phyloP scores from a whole-genome alignment of 2,797 vertebrate genomes.

The Sparus aurata region DNA sequence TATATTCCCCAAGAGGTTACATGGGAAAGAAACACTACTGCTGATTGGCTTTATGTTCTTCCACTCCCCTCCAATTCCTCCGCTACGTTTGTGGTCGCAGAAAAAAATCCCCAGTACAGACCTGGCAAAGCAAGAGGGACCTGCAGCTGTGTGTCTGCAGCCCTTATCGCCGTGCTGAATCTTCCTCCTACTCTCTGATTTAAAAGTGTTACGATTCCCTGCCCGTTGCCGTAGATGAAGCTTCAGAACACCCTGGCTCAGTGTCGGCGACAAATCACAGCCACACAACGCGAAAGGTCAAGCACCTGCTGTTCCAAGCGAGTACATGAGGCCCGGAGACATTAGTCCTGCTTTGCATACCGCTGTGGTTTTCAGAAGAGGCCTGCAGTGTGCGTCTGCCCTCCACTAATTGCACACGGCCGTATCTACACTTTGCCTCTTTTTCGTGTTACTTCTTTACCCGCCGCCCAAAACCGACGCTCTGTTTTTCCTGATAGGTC shows the following conservation, averaged over 20 bases:
- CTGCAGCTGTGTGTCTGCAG: background rate
- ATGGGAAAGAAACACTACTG: background rate
- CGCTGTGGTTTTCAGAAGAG: background rate
- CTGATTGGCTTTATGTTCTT: background rate
- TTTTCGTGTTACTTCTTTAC: constrained; percentile 7
- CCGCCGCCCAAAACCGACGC: background rate
- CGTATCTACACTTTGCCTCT: constrained; percentile 1
- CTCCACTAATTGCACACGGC: background rate
- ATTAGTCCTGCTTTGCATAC: constrained; percentile 60
- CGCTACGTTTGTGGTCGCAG: background rate
- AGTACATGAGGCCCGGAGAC: constrained; percentile 10
- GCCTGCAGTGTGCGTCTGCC: background rate
- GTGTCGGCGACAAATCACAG: background rate
- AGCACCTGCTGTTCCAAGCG: constrained; percentile 13
- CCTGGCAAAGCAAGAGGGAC: no score
- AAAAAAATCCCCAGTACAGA: no score
- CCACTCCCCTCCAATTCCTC: no score
- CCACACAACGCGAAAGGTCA: constrained; percentile 43
- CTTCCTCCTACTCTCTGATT: background rate
- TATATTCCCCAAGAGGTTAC: background rate
- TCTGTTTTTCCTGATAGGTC: background rate
- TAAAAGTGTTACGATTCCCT: background rate
- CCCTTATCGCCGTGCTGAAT: background rate
- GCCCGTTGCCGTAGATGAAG: constrained; percentile 22
- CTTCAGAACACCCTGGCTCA: background rate